Evolutionary conservation across 1,140 invertebrate species (phyloP).

Genomic region (Brachystomella parvula): DNA sequence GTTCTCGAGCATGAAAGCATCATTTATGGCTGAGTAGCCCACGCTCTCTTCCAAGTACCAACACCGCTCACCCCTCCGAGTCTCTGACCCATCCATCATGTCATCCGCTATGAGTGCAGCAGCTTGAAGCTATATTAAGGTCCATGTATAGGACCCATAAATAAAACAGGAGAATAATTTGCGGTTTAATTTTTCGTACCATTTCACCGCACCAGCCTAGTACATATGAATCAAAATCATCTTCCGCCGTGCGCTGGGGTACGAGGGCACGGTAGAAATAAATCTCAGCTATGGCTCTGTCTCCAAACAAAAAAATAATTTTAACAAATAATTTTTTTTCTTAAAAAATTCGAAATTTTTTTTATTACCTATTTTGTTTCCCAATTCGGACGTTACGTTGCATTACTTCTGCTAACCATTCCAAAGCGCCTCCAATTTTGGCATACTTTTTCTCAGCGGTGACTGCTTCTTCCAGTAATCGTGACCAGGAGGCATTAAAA

Average conservation of each 20-base stretch:
- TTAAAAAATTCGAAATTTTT: neutral
- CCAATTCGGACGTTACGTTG: neutral
- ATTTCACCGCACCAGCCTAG: conserved; percentile 91
- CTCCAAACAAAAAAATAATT: neutral
- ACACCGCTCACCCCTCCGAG: conserved; percentile 52
- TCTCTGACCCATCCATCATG: conserved; percentile 55
- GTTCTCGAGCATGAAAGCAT: conserved; percentile 51
- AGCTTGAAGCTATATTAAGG: conserved; percentile 44
- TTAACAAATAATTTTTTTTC: neutral
- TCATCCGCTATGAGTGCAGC: conserved; percentile 56
- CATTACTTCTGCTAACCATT: neutral
- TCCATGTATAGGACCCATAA: neutral
- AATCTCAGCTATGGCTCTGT: neutral
- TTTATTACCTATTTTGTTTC: neutral
- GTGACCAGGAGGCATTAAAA: neutral
- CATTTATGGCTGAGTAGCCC: conserved; percentile 55
- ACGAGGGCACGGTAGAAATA: neutral
- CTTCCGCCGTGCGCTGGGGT: neutral
- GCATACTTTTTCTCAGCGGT: neutral
- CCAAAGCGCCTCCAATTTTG: neutral
- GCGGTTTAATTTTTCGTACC: conserved; percentile 50
- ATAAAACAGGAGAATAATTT: neutral
- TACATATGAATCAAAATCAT: conserved; percentile 52
- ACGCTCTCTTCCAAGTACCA: conserved; percentile 54
- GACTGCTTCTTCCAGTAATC: neutral